A percentile compares a stretch with the other conserved stretches of the same genome.
phyloP scores from a whole-genome alignment of 2,113 vertebrate genomes.

The Phylloscopus whistleri region DNA sequence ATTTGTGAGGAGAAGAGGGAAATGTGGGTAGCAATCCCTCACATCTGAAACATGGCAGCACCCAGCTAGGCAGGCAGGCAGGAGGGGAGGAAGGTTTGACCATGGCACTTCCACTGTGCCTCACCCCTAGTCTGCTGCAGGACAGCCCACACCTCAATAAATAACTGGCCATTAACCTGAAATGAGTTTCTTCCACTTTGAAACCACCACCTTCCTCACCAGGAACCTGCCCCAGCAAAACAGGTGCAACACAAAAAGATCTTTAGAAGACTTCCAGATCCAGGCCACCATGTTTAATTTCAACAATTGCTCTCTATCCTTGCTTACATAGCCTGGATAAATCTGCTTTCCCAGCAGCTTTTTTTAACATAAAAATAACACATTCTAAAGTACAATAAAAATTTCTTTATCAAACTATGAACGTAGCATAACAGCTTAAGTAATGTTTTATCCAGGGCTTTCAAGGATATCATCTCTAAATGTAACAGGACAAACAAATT shows the following conservation, averaged over 20 bases:
- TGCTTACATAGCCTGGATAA: background rate
- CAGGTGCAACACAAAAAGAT: background rate
- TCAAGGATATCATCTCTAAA: background rate
- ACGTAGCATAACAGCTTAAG: background rate
- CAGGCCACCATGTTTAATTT: background rate
- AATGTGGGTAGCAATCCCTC: background rate
- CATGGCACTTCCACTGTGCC: background rate
- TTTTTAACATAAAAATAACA: background rate
- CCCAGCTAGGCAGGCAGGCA: background rate
- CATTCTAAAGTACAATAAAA: background rate
- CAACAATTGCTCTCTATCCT: background rate
- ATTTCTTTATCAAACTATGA: background rate
- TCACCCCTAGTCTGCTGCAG: background rate
- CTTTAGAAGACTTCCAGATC: background rate
- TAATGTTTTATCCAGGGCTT: background rate
- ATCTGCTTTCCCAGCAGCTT: background rate
- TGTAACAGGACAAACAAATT: background rate
- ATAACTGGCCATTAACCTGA: background rate
- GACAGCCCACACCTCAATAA: background rate
- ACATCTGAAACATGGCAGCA: accelerated
- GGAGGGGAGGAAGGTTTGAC: accelerated
- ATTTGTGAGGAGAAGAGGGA: background rate
- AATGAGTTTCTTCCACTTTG: background rate
- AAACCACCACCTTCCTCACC: background rate
- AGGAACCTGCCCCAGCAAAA: background rate